A percentile compares a stretch with the other conserved stretches of the same genome.
Conservation (phyloP, 2,113 vertebrate species). For the Charadrius vociferus region DNA sequence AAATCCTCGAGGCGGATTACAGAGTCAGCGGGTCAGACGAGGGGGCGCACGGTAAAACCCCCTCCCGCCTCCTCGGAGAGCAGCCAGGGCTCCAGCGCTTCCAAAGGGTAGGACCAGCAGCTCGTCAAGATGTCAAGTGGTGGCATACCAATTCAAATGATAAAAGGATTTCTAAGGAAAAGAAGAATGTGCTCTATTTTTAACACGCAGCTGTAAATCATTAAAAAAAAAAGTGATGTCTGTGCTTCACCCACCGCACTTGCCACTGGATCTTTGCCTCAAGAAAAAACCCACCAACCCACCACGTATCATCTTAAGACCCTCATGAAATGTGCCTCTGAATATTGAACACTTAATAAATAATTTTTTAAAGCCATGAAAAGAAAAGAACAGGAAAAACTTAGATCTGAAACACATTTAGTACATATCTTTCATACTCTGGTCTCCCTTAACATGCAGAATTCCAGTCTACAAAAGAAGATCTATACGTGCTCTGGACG, state of each 20-base stretch:
- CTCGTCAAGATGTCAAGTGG: not conserved
- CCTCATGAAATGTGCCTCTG: not conserved
- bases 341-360: not conserved
- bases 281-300: not conserved
- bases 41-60: not conserved
- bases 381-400: not conserved
- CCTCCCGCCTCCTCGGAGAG: not conserved
- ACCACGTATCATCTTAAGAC: not conserved
- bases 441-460: not conserved
- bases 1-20: not conserved
- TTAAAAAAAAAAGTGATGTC: not conserved
- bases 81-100: not conserved
- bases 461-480: not conserved
- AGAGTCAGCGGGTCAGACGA: not conserved
- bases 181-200: not conserved
- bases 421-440: fast-evolving
- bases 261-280: not conserved
- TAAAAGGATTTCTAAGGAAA: not conserved
- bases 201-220: not conserved
- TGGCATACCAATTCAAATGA: not conserved
- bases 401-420: not conserved
- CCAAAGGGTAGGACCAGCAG: not conserved
- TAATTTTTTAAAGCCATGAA: not conserved
- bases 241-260: not conserved
- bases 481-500: not conserved